Evolutionary conservation across 2,888 invertebrate species (phyloP), one percentile per base, ranked within the genome.

Genomic region (Mongoloraphidia duomilia): DNA sequence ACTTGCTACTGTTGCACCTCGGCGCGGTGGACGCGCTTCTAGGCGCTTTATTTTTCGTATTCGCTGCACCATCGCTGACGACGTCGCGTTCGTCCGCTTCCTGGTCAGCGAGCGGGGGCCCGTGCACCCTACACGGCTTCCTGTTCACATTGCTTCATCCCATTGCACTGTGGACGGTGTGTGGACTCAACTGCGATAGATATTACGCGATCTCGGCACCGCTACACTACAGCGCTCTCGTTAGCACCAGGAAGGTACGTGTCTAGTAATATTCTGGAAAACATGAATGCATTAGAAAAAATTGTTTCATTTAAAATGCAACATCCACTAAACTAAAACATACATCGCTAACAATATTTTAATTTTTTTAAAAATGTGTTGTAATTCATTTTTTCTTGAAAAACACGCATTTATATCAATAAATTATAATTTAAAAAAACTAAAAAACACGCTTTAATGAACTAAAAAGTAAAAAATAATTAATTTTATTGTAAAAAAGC

Each of bases 191-290:
- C 61, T 84, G 82, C 50, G 84, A 84, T 66, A 72, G 85, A 52
- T 87, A 84, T 54, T 84, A 84, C 52, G 86, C 87, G 41, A 87
- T 88, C 47, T 80, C 85, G 0, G 80, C 84, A 1, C 87, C 87
- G 0, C 66, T 88, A 51, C 86, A 87, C 62, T 88, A 88, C 65
- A 80, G 81, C 33, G 82, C 83, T 46, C 72, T 86, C 50, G 83
- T 87, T 17, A 85, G 80, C 39, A 78, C 82, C 1, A 77, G 74
- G 57, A 81, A 82, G 72, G 81, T 80, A 60, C 58, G 53, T 44
- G 8, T 17, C n/a, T n/a, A n/a, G n/a, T n/a, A n/a, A n/a, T n/a
- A 47, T 49, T 46, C 26, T 38, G 35, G 44, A 11, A 44, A 44
- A 50, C 10, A 37, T 9, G 26, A 12, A n/a, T n/a, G n/a, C n/a